Conservation (phyloP, 2,888 invertebrate species). For the Lamproptera curius region DNA sequence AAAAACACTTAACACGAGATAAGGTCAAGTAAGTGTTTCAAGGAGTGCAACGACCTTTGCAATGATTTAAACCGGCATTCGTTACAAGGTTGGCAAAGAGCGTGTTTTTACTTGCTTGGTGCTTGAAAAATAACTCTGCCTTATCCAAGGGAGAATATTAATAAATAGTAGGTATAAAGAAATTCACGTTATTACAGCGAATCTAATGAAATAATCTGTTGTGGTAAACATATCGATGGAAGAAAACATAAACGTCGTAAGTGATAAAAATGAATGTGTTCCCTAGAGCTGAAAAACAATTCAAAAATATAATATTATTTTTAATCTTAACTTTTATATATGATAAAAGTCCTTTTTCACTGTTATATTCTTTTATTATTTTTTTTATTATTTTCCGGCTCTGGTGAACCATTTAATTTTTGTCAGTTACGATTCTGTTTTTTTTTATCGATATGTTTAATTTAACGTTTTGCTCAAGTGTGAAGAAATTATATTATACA, state of each 20-base stretch:
- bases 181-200: neutral
- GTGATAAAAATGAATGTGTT: too few relatives aligned
- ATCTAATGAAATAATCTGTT: too few relatives aligned
- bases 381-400: too few relatives aligned
- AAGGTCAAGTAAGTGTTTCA: slow-evolving; percentile 24
- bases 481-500: too few relatives aligned
- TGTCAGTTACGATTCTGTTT: too few relatives aligned
- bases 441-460: too few relatives aligned
- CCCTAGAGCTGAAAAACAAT: too few relatives aligned
- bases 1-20: slow-evolving; percentile 17
- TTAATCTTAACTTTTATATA: neutral
- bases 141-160: slow-evolving; percentile 1
- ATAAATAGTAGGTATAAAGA: neutral
- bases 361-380: neutral
- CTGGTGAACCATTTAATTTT: too few relatives aligned
- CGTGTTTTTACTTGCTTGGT: slow-evolving; percentile 1
- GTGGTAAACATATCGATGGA: too few relatives aligned
- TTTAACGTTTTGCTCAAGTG: too few relatives aligned
- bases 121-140: slow-evolving; percentile 5
- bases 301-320: too few relatives aligned
- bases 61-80: slow-evolving; percentile 21
- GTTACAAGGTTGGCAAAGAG: neutral
- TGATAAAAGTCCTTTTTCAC: neutral
- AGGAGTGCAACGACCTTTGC: slow-evolving; percentile 22
- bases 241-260: too few relatives aligned